These are phyloP conservation scores for Laticauda colubrina DNA, from an alignment of 2,113 vertebrate genomes.

Conservation along the genomic window DNA sequence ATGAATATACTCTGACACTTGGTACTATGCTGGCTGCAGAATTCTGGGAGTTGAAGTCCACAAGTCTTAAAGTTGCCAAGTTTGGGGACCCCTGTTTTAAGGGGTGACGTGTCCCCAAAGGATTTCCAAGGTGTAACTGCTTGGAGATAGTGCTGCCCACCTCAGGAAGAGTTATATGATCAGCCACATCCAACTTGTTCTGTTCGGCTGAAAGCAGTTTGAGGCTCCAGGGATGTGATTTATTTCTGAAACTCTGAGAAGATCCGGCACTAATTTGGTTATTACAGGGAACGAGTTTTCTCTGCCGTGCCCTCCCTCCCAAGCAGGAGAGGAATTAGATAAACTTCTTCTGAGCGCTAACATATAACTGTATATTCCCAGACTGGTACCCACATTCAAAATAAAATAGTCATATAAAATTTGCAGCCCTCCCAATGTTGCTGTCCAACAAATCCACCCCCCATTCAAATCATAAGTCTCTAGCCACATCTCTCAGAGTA, in stretches of 20 bases:
- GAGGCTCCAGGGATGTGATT: not conserved
- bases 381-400: not conserved
- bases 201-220: not conserved
- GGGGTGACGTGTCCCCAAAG: not conserved
- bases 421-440: not conserved
- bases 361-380: not conserved
- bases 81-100: not conserved
- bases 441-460: too few species aligned
- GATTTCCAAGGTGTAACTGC: not conserved
- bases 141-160: not conserved
- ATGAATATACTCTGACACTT: too few species aligned
- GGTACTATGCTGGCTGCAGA: too few species aligned
- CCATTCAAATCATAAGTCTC: too few species aligned
- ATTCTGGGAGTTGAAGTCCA: too few species aligned
- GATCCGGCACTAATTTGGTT: not conserved
- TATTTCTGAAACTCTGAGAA: not conserved
- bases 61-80: too few species aligned
- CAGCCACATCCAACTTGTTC: not conserved
- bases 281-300: not conserved
- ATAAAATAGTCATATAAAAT: not conserved
- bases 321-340: not conserved
- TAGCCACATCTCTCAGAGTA: too few species aligned
- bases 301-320: not conserved
- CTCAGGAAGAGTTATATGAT: not conserved
- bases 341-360: not conserved